Conservation (phyloP, 2,888 invertebrate species). For the Erebia ligea region DNA sequence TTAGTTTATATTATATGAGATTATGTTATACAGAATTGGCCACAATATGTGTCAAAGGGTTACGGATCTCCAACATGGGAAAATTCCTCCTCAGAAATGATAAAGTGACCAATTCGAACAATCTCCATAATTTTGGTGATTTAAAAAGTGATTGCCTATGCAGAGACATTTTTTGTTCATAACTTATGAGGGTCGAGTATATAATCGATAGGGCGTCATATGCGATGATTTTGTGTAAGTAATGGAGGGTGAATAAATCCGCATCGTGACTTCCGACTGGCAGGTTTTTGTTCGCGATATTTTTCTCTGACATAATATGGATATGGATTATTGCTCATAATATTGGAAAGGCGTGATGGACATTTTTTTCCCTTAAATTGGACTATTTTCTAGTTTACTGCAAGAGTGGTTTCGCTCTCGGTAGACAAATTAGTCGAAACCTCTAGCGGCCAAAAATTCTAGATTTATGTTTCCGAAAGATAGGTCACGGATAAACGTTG, state of each 20-base stretch:
- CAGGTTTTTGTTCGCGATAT: not conserved
- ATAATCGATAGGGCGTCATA: constrained; percentile 25
- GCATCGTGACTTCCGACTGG: constrained; percentile 2
- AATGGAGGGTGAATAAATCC: constrained; percentile 23
- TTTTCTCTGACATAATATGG: not conserved
- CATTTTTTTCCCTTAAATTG: too few species aligned
- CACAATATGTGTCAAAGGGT: too few species aligned
- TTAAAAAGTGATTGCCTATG: constrained; percentile 1
- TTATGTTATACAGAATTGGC: too few species aligned
- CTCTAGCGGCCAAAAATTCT: constrained; percentile 7
- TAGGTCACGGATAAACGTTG: constrained; percentile 7
- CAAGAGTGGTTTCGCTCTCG: constrained; percentile 4
- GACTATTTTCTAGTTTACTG: not conserved
- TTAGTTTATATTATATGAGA: too few species aligned
- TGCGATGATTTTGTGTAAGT: constrained; percentile 27
- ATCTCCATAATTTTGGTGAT: not conserved
- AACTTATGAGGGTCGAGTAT: constrained; percentile 25
- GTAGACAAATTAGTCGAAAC: constrained; percentile 4
- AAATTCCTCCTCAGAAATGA: not conserved
- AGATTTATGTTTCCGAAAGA: constrained; percentile 7
- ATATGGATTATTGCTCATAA: too few species aligned
- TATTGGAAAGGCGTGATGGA: too few species aligned
- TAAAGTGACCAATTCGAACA: not conserved
- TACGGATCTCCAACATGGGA: too few species aligned
- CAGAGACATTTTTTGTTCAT: constrained; percentile 4